Evolutionary conservation across 53 echinoderm and acorn worm genomes (phyloP), one percentile per base, ranked within the genome.

Genomic region (Hippasteria phrygiana): DNA sequence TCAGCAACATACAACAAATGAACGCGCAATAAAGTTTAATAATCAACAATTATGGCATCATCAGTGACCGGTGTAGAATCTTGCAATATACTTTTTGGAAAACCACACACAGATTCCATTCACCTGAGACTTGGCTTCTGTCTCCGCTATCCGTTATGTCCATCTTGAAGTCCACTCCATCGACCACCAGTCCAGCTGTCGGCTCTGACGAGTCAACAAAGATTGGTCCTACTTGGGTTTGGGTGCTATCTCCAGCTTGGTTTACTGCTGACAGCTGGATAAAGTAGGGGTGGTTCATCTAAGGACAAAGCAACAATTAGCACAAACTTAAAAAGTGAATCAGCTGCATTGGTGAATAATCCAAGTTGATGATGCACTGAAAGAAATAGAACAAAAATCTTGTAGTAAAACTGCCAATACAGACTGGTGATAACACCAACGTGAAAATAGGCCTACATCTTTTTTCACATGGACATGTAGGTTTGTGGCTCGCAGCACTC

Each of bases 281-380:
- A 50, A 38, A 92, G 63, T 92, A 92, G 26, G 92, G 92, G 35
- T 34, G 82, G 63, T 83, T 62, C 13, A 47, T 35, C 90, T 90
- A 67, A 0, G 59, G 32, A 51, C 8, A 18, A 76, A 13, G n/a
- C 51, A 51, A 12, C 10, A 28, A 29, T 27, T 9, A 0, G 29
- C 5, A 3, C 5, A 64, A 2, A 5, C 8, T 31, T 5, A 9
- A 28, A 28, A 8, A 2, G 4, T 45, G 45, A 37, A 54, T 54
- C n/a, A n/a, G n/a, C n/a, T n/a, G n/a, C n/a, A n/a, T n/a, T n/a
- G n/a, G n/a, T n/a, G n/a, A n/a, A n/a, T n/a, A n/a, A n/a, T n/a
- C n/a, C n/a, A n/a, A n/a, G n/a, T n/a, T n/a, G n/a, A n/a, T n/a
- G n/a, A n/a, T n/a, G n/a, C n/a, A n/a, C n/a, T n/a, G n/a, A n/a